A percentile compares a stretch with the other conserved stretches of the same genome.
phyloP scores from a whole-genome alignment of 2,113 vertebrate species.

The Gulo gulo region DNA sequence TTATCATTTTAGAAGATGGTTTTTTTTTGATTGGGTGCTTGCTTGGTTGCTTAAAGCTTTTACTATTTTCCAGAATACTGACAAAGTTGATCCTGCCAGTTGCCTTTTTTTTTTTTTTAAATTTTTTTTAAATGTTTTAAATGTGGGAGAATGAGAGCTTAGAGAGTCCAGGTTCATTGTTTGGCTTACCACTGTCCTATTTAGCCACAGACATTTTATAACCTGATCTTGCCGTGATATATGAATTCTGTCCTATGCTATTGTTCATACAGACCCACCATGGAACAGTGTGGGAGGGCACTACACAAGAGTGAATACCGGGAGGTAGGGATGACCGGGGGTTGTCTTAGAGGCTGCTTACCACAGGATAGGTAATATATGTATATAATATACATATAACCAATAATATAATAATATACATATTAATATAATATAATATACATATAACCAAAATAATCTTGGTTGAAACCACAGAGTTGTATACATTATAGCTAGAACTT shows the following conservation, averaged over 20 bases:
- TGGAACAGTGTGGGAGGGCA: neutral
- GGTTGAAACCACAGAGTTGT: neutral
- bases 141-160: neutral
- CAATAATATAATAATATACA: too few species aligned
- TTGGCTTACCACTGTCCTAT: neutral
- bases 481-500: neutral
- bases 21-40: constrained; percentile 14
- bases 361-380: neutral
- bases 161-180: neutral
- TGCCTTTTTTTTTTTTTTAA: too few species aligned
- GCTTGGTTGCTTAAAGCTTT: neutral
- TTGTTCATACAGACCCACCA: neutral
- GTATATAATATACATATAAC: too few species aligned
- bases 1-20: neutral
- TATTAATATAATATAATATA: too few species aligned
- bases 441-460: neutral
- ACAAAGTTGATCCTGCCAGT: neutral
- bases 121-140: neutral
- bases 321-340: neutral
- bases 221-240: neutral
- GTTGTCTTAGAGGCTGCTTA: neutral
- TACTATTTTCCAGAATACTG: neutral
- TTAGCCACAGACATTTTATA: neutral
- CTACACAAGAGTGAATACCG: neutral
- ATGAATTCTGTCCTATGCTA: neutral